Evolutionary conservation across 2,113 vertebrate genomes (phyloP), one percentile per base, ranked within the genome.

Genomic region (Cairina moschata): DNA sequence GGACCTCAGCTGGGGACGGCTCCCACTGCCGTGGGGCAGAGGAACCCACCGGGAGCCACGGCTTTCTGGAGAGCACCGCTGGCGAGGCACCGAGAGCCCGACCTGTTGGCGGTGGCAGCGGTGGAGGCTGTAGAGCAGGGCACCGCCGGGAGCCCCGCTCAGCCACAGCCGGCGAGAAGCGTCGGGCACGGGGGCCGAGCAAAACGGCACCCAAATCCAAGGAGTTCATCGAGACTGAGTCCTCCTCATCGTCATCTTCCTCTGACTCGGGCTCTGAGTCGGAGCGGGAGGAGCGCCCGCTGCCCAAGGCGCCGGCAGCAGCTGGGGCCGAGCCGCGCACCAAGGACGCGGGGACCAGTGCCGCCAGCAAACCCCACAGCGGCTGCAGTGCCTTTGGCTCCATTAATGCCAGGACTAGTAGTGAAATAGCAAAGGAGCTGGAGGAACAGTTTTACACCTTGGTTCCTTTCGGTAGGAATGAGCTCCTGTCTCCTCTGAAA

Each of bases 381-480:
- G 92, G 87, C 81, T 96, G 83, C 88, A 94, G 48, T 74, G 79
- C 97, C 14, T 97, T 97, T 73, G 79, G 97, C 94, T 98, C 96
- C 91, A 96, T 98, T 97, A 98, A 98, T 36, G 98, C 98, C 93
- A 98, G 82, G 96, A 97, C 95, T 97, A 97, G 96, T 97, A 98
- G 96, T 55, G 98, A 99, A 88, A 98, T 97, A 77, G 98, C 98
- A 96, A 98, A 98, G 96, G 98, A 98, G 83, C 98, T 98, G 86
- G 97, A 98, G 63, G 99, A 97, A 93, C 98, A 99, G 97, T 99
- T 99, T 97, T 99, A 99, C 97, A 99, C 99, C 8, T 96, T 99
- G 72, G 99, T 99, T 81, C 99, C 99, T 68, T 99, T 99, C 73
- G 99, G 99, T 48, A 98, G 99, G 84, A 98, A 98, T 36, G 99